Percentiles rank a stretch among this genome's conserved stretches.
phyloP scores from a whole-genome alignment of 2,888 invertebrate genomes.

The Rhopalosiphum nymphaeae region DNA sequence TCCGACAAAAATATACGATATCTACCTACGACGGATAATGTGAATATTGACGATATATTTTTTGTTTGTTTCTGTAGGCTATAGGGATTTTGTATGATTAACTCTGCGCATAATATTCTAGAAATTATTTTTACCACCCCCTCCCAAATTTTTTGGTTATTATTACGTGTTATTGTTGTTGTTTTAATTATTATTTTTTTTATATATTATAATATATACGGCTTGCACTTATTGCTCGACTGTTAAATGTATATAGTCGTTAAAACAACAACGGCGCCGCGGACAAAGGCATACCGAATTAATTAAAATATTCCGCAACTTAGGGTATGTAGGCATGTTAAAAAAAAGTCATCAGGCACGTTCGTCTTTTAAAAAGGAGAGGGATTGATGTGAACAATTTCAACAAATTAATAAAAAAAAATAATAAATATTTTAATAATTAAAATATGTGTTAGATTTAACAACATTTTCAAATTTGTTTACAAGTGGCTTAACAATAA shows the following conservation, averaged over 20 bases:
- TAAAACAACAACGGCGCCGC: conserved; percentile 8
- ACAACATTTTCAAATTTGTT: neutral
- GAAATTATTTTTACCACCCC: neutral
- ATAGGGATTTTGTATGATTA: neutral
- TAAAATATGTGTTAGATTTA: neutral
- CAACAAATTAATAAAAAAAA: neutral
- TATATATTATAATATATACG: neutral
- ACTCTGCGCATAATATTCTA: neutral
- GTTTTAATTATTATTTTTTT: neutral
- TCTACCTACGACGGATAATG: neutral
- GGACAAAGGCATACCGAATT: neutral
- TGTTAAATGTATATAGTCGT: neutral
- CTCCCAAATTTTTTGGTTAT: neutral
- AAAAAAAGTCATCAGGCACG: neutral
- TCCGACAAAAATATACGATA: neutral
- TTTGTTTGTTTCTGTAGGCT: neutral
- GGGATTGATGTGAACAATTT: neutral
- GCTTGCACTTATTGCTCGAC: neutral
- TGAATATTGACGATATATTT: neutral
- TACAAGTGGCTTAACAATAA: neutral
- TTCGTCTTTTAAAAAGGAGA: neutral
- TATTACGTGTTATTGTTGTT: neutral
- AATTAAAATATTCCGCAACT: conserved; percentile 19
- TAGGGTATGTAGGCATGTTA: neutral
- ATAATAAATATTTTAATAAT: neutral